Conservation (phyloP, 2,888 invertebrate species). For the Gortyna flavago region DNA sequence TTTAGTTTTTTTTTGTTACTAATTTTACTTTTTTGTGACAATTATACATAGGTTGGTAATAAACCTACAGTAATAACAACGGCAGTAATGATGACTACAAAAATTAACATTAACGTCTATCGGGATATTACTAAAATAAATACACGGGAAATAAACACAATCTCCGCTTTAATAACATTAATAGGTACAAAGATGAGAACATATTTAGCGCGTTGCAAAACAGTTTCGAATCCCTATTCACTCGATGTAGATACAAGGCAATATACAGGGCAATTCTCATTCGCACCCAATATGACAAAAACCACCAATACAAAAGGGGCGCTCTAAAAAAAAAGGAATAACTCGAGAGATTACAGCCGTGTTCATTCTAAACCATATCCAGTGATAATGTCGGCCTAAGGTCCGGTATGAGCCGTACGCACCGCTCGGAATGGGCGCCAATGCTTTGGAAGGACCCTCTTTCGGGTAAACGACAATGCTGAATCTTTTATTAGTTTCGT, state of each 20-base stretch:
- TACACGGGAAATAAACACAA: slow-evolving; percentile 37
- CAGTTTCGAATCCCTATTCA: slow-evolving; percentile 52
- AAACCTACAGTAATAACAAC: slow-evolving; percentile 2
- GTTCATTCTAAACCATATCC: slow-evolving; percentile 80
- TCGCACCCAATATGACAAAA: slow-evolving; percentile 65
- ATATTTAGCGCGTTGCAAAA: slow-evolving; percentile 51
- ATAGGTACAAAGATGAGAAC: slow-evolving; percentile 48
- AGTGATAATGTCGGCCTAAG: slow-evolving; percentile 80
- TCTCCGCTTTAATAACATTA: slow-evolving; percentile 51
- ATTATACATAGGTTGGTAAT: neutral
- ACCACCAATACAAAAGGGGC: slow-evolving; percentile 61
- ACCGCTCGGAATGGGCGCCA: slow-evolving; percentile 76
- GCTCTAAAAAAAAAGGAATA: slow-evolving; percentile 68
- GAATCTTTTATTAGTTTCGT: slow-evolving; percentile 90
- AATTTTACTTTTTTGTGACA: neutral
- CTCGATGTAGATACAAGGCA: slow-evolving; percentile 53
- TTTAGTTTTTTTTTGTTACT: slow-evolving; percentile 2
- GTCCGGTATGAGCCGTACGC: slow-evolving; percentile 77
- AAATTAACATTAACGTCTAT: slow-evolving; percentile 31
- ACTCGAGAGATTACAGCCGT: slow-evolving; percentile 72
- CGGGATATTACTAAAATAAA: slow-evolving; percentile 22
- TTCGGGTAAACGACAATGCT: slow-evolving; percentile 86
- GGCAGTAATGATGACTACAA: slow-evolving; percentile 27
- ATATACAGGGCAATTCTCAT: slow-evolving; percentile 58
- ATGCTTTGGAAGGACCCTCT: slow-evolving; percentile 83